Percentiles rank a stretch among this genome's conserved stretches.
Evolutionary conservation across 2,797 vertebrate genomes (phyloP).

Genomic region (Ispidina lecontei): DNA sequence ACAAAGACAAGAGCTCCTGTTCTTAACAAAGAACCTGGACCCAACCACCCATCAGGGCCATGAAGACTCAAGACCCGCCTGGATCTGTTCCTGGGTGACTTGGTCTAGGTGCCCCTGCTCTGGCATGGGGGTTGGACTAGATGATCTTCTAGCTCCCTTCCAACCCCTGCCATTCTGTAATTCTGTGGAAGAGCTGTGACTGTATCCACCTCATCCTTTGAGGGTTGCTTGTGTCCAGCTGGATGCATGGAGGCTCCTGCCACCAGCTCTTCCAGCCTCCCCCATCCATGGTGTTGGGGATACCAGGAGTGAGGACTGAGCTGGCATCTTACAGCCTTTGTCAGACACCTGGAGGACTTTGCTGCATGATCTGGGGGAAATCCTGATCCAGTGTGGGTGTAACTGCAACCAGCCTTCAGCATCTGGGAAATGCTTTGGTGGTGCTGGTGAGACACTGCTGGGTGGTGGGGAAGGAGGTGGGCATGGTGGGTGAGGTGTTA

Average conservation of each 20-base stretch:
- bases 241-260: not conserved
- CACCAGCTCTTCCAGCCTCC: fast-evolving
- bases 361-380: not conserved
- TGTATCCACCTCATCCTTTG: too few relatives aligned
- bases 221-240: not conserved
- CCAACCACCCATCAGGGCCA: fast-evolving
- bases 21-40: not conserved
- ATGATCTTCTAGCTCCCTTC: too few relatives aligned
- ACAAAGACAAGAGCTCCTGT: not conserved
- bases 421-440: not conserved
- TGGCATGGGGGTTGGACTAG: too few relatives aligned
- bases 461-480: not conserved
- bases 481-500: fast-evolving
- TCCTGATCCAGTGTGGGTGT: fast-evolving
- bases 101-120: too few relatives aligned
- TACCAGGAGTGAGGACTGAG: fast-evolving
- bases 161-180: too few relatives aligned
- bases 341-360: not conserved
- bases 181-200: not conserved
- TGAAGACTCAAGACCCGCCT: too few relatives aligned
- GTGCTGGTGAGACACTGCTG: not conserved
- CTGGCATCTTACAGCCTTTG: not conserved
- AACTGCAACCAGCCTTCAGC: fast-evolving
- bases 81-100: too few relatives aligned
- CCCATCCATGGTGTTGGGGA: not conserved